These are phyloP conservation scores for Calcarius ornatus DNA, from an alignment of 2,113 vertebrate species.

Conservation along the genomic window DNA sequence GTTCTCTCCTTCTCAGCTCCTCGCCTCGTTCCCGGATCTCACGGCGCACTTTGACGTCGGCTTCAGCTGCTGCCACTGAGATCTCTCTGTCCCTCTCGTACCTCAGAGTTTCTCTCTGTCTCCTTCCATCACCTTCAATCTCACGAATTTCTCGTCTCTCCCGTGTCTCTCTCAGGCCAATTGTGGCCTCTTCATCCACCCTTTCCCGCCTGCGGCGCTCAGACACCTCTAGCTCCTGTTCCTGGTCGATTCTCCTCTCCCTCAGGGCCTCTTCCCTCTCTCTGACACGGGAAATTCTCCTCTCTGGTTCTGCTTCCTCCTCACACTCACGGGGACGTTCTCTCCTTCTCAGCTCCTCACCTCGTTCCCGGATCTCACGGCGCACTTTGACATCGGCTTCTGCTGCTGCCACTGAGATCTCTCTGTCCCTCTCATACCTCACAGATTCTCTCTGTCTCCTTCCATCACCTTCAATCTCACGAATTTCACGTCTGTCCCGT, in stretches of 20 bases:
- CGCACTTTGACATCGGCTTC: no score
- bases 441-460: no score
- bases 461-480: not conserved
- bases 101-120: not conserved
- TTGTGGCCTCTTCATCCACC: no score
- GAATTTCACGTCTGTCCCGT: not conserved
- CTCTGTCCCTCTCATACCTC: not conserved
- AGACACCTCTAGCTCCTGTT: not conserved
- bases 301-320: not conserved
- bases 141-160: not conserved
- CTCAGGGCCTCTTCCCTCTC: no score
- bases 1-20: not conserved
- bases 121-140: not conserved
- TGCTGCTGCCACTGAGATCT: not conserved
- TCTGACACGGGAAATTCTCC: not conserved
- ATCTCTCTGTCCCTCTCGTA: not conserved
- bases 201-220: not conserved
- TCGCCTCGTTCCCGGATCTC: no score
- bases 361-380: no score
- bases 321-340: no score
- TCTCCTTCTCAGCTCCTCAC: no score
- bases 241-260: fast-evolving
- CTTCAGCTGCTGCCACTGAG: no score
- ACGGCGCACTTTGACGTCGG: no score
- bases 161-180: no score